Base-by-base conservation (phyloP, 2,797 vertebrate genomes). In the Scomberomorus guttatus region DNA sequence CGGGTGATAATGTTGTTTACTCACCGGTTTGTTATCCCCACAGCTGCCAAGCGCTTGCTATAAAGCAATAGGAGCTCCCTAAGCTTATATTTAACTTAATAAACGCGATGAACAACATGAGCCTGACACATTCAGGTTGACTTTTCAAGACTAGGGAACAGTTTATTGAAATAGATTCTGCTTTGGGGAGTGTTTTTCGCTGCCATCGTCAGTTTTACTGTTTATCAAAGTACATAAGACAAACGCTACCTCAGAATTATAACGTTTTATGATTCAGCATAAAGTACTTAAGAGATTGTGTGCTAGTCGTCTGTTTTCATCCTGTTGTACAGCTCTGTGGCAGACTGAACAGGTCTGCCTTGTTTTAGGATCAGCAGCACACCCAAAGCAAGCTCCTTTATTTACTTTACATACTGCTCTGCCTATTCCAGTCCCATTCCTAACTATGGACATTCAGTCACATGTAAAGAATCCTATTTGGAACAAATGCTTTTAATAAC, bases 291-390 rank as follows among this genome's bases (percentile, higher is more conserved):
- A 1, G 1, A 17, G 2, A n/a, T 1, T 14, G 5, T 20, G 11
- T 42, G 22, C 3, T 3, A 25, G 8, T 27, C 3, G 0, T 61
- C 51, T 63, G 12, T 44, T 13, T 63, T 39, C 48, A 55, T 73
- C 63, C 63, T 70, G 27, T 54, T 25, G 37, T 17, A 1, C 58
- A 72, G 55, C 77, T 79, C n/a, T n/a, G 46, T 48, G 54, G 2
- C 27, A 34, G 9, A 51, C 27, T 63, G 83, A 95, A 95, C 95
- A 84, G 94, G 94, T 95, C 88, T 52, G 63, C 90, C 93, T 94
- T 92, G 95, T 96, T 95, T 86, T 65, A 69, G 51, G 57, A 79
- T 24, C 69, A 22, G 81, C 64, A 89, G 79, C 64, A 90, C 91
- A 80, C 87, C 85, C 78, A 80, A 56, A 80, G 69, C 75, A 71